Percentiles rank a stretch among this genome's conserved stretches.
phyloP scores from a whole-genome alignment of 2,113 vertebrate species.

The Dipodomys ordii region DNA sequence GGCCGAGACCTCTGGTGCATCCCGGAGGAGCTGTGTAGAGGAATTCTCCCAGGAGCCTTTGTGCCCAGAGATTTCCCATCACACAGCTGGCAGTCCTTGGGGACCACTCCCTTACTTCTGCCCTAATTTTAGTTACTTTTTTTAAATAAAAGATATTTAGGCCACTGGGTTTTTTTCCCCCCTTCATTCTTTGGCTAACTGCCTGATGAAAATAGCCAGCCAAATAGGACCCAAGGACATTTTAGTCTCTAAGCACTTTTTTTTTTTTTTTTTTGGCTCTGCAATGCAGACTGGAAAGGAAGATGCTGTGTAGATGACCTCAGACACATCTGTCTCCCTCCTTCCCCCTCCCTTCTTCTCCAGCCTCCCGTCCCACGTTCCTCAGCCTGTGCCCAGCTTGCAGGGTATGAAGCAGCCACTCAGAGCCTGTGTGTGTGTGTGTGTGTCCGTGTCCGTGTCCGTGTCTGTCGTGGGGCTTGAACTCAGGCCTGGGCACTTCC shows the following conservation, averaged over 20 bases:
- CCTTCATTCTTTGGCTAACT: slow-evolving; percentile 59
- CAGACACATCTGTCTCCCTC: background rate
- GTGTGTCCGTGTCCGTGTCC: no score
- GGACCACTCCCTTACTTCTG: slow-evolving; percentile 47
- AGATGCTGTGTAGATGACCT: background rate
- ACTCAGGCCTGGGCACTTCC: no score
- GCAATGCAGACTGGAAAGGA: background rate
- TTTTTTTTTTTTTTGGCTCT: slow-evolving; percentile 8
- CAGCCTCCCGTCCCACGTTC: background rate
- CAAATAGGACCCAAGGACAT: slow-evolving; percentile 58
- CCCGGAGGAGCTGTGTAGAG: background rate
- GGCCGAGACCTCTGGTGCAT: background rate
- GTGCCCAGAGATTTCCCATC: slow-evolving; percentile 56
- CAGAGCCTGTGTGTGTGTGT: no score
- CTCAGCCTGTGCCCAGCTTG: background rate
- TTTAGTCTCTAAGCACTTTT: slow-evolving; percentile 33
- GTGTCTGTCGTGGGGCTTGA: no score
- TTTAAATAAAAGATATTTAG: slow-evolving; percentile 46
- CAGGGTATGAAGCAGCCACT: background rate
- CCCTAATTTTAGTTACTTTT: slow-evolving; percentile 60
- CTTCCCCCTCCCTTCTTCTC: background rate
- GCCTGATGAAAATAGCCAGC: slow-evolving; percentile 65
- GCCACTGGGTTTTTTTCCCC: slow-evolving; percentile 63
- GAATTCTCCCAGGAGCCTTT: slow-evolving; percentile 54
- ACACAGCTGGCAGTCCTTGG: background rate